Base-by-base conservation (phyloP, 2,797 vertebrate species). In the Eidolon dupreanum region DNA sequence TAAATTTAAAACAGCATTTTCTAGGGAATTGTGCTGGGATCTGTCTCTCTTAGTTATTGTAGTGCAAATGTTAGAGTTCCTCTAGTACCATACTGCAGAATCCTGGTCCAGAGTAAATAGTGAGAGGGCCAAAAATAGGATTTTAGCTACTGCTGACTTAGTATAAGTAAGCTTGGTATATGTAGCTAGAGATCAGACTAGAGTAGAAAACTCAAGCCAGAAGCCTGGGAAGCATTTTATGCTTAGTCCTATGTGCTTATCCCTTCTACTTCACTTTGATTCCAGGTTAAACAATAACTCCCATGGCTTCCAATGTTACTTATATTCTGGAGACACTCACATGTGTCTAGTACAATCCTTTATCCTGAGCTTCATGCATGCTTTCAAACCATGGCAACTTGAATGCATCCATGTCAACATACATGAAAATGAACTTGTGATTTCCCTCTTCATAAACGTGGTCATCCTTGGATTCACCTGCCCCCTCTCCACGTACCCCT, bases 1-100 rank as follows among this genome's bases (percentile, higher is more conserved):
- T 66, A 66, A 87, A 88, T 66, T 82, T 77, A 53, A 73, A 74
- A 43, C 5, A 51, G 3, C 53, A 57, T 46, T 88, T 83, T 17
- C 12, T 70, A n/a, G 43, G 22, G 9, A 13, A 5, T 8, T 1
- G 41, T n/a, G 2, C 20, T 86, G 12, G 24, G 5, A 59, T 17
- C 10, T 8, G 36, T 26, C 17, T 93, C 71, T 61, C 36, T 49
- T 89, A 22, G 5, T 55, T 68, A 16, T 22, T 71, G 10, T 59
- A 8, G 53, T 84, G 31, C 63, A 49, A 65, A 33, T 41, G 43
- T 53, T 87, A 17, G 55, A 1, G 2, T 78, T 90, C 90, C 70
- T 78, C 75, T 66, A 15, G 3, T 46, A 51, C 53, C 46, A 15
- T 3, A 5, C 9, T 20, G 22, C 5, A 36, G 24, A 77, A 43